phyloP scores from a whole-genome alignment of 2,888 invertebrate species.

The Acronicta psi region DNA sequence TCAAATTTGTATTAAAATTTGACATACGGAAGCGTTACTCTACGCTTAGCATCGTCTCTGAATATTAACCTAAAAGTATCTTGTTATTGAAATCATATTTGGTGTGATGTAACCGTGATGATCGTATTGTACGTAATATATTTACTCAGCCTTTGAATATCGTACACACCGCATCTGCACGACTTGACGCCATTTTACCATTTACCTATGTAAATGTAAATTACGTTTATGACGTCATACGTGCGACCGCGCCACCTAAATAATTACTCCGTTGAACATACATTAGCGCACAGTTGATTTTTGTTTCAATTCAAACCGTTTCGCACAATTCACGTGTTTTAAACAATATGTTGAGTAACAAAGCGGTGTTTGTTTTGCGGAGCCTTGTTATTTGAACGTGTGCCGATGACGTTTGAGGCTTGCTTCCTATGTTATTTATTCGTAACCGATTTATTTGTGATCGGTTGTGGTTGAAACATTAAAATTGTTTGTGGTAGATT shows the following conservation, averaged over 20 bases:
- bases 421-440: constrained; percentile 5
- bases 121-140: background rate
- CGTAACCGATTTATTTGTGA: background rate
- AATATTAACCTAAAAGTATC: too few species aligned
- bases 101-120: background rate
- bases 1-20: too few species aligned
- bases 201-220: constrained; percentile 34
- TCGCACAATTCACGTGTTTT: constrained; percentile 18
- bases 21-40: too few species aligned
- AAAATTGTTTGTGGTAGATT: background rate
- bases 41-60: too few species aligned
- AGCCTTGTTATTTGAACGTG: constrained; percentile 25
- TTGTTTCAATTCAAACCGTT: constrained; percentile 25
- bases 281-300: constrained; percentile 34
- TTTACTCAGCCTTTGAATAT: background rate
- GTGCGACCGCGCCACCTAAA: constrained; percentile 28
- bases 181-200: constrained; percentile 26
- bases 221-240: constrained; percentile 31
- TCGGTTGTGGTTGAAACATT: background rate
- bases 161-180: constrained; percentile 12
- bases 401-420: constrained; percentile 10
- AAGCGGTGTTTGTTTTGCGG: constrained; percentile 26
- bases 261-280: constrained; percentile 22
- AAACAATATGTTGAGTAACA: constrained; percentile 21
- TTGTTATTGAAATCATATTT: background rate